These are phyloP conservation scores for Callopanchax toddi DNA, from an alignment of 2,113 vertebrate species.

Conservation along the genomic window DNA sequence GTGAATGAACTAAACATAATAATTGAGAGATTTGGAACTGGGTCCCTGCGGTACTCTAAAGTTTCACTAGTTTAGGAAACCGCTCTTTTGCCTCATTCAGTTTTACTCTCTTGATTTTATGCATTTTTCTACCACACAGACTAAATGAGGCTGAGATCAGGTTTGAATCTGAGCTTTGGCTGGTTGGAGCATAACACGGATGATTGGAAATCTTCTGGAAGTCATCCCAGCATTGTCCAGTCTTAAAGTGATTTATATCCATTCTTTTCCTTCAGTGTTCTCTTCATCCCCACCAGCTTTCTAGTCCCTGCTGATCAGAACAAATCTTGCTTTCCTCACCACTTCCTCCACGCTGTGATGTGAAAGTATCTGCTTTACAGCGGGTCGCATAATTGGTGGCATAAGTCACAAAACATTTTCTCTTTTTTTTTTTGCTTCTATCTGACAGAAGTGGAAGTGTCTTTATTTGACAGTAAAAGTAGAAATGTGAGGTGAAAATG, in stretches of 20 bases:
- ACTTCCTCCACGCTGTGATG: background rate
- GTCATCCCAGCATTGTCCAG: conserved; percentile 15
- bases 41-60: background rate
- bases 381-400: background rate
- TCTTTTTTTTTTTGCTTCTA: background rate
- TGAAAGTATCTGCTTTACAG: background rate
- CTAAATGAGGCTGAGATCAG: conserved; percentile 19
- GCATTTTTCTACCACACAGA: conserved; percentile 21
- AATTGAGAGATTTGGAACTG: background rate
- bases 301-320: conserved; percentile 12
- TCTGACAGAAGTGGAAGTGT: background rate
- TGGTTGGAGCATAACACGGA: background rate
- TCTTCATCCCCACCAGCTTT: conserved; percentile 1
- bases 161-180: conserved; percentile 43
- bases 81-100: background rate
- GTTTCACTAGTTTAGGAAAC: background rate
- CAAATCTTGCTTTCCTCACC: background rate
- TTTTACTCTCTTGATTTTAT: conserved; percentile 10
- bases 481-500: background rate
- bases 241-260: conserved; percentile 9
- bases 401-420: background rate
- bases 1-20: background rate
- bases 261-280: conserved; percentile 7
- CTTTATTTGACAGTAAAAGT: background rate
- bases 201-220: conserved; percentile 15